Conservation (phyloP, 2,888 invertebrate species). For the Mongoloraphidia duomilia region DNA sequence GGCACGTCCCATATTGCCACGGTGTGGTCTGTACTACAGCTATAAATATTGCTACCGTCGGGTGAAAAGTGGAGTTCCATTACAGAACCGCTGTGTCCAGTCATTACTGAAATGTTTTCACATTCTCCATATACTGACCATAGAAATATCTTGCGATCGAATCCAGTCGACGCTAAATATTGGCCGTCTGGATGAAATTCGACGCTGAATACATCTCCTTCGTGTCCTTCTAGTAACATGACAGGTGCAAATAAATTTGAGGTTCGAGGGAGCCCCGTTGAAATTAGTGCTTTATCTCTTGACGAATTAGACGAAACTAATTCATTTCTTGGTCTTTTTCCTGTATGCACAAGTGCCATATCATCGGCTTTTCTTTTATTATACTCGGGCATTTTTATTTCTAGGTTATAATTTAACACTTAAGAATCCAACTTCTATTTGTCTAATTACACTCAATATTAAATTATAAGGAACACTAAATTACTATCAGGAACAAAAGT, state of each 20-base stretch:
- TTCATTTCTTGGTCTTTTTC: slow-evolving; percentile 60
- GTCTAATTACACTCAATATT: no score
- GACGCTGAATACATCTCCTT: slow-evolving; percentile 85
- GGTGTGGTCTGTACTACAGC: slow-evolving; percentile 89
- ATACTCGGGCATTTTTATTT: slow-evolving; percentile 27
- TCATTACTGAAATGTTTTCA: slow-evolving; percentile 87
- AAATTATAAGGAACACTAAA: no score
- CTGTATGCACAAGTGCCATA: slow-evolving; percentile 39
- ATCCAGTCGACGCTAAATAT: slow-evolving; percentile 85
- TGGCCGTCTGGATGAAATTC: slow-evolving; percentile 96
- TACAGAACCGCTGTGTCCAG: slow-evolving; percentile 89
- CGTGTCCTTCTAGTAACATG: slow-evolving; percentile 92
- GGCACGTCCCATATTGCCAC: slow-evolving; percentile 92
- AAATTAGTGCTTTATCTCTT: slow-evolving; percentile 61
- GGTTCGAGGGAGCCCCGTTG: slow-evolving; percentile 62
- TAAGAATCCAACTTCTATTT: no score
- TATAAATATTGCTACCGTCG: slow-evolving; percentile 71
- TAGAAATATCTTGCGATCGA: slow-evolving; percentile 84
- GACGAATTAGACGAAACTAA: slow-evolving; percentile 48
- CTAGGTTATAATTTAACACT: no score
- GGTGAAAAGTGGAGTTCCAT: slow-evolving; percentile 85
- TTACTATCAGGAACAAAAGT: no score
- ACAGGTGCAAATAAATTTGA: slow-evolving; percentile 85
- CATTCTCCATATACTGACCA: slow-evolving; percentile 99
- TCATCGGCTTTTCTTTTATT: slow-evolving; percentile 50